Evolutionary conservation across 2,888 invertebrate species (phyloP), one percentile per base, ranked within the genome.

Genomic region (Patella caerulea): DNA sequence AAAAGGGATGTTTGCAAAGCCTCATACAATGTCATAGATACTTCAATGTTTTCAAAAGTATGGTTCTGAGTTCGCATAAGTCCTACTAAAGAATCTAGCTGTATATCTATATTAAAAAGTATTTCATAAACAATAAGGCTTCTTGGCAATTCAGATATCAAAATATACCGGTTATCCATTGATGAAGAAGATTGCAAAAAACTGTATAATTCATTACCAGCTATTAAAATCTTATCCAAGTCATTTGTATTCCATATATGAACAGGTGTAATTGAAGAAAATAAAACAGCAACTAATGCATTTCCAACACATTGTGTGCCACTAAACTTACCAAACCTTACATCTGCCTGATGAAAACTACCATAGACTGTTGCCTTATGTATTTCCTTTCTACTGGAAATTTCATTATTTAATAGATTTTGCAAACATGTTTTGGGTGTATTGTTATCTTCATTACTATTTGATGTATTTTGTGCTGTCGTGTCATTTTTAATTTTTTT

Each of bases 291-390:
- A 17, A 59, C 17, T n/a, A 59, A 19, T 11, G n/a, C 9, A 59
- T 59, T 59, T n/a, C 59, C 17, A n/a, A n/a, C n/a, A 59, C 59
- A 59, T 19, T 59, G 59, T 19, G 17, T 59, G 17, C 59, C 59
- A 9, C n/a, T n/a, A 59, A 59, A 59, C 5, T 59, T n/a, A n/a
- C 59, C 59, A 59, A 59, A 59, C 5, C 59, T 17, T 19, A n/a
- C 59, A 59, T 59, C 59, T 19, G n/a, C 59, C 19, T 59, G 59
- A 15, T 59, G 59, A 59, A 59, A 59, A n/a, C 19, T 59, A 59
- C n/a, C n/a, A 34, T 34, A 34, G 4, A 34, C 34, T 7, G 7
- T 34, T 4, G 34, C 5, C 34, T 34, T 34, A 34, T 4, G 7
- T 34, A 34, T 34, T 34, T 34, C 34, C 34, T 34, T 34, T 7